phyloP scores from a whole-genome alignment of 1,140 invertebrate genomes.

The Meloidogyne floridensis region DNA sequence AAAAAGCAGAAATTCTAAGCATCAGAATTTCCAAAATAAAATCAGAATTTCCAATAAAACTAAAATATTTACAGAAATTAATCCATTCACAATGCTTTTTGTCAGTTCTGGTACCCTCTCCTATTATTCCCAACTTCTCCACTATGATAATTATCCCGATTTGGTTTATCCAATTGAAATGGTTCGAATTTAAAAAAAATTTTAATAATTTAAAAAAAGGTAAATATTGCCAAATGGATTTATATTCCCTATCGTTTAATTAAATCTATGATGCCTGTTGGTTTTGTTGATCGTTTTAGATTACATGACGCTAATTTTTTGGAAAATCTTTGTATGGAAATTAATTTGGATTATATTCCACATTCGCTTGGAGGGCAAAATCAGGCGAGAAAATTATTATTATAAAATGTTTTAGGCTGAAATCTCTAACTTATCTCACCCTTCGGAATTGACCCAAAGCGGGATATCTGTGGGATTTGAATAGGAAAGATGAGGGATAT shows the following conservation, averaged over 20 bases:
- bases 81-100: slow-evolving; percentile 66
- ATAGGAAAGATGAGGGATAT: too few species aligned
- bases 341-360: slow-evolving; percentile 58
- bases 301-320: slow-evolving; percentile 62
- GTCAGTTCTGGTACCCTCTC: slow-evolving; percentile 62
- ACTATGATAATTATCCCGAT: slow-evolving; percentile 66
- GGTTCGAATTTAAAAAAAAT: slow-evolving; percentile 32
- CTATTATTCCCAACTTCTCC: slow-evolving; percentile 64
- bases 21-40: too few species aligned
- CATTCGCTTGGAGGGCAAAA: slow-evolving; percentile 57
- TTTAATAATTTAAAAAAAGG: slow-evolving; percentile 5
- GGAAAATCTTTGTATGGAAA: slow-evolving; percentile 51
- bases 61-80: slow-evolving; percentile 60
- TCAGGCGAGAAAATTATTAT: slow-evolving; percentile 36
- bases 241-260: slow-evolving; percentile 58
- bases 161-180: slow-evolving; percentile 63
- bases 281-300: slow-evolving; percentile 63
- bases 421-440: too few species aligned
- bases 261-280: slow-evolving; percentile 63
- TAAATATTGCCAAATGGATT: slow-evolving; percentile 65
- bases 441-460: too few species aligned
- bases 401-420: too few species aligned
- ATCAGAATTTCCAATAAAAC: background rate
- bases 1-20: too few species aligned
- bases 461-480: too few species aligned